Evolutionary conservation across 2,888 invertebrate genomes (phyloP), one percentile per base, ranked within the genome.

Genomic region (Microplitis deprimator): DNA sequence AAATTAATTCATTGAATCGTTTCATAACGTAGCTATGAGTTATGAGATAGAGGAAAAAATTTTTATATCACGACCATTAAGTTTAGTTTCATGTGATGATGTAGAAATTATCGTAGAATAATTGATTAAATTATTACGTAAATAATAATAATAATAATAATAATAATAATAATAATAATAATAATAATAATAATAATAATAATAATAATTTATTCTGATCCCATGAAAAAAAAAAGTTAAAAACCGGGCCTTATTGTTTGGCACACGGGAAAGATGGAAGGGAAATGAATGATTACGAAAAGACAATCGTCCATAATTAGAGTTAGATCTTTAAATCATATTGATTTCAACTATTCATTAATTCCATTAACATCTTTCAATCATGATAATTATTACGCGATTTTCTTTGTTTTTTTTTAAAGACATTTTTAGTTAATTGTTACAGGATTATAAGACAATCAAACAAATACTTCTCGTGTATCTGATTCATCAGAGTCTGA

Each of bases 391-490:
- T 40, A 16, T 40, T 17, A 59, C 20, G 20, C 50, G 50, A 62
- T 59, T 38, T 40, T 76, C 6, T 29, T 68, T 70, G 74, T 38
- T 50, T 73, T 16, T 67, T 84, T 73, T 74, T 79, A 75, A 79
- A 77, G 77, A 80, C 73, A 72, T 81, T 41, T n/a, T 40, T 5
- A 67, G 16, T 62, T 62, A 20, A 62, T n/a, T 20, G 60, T 20
- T 13, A 69, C 69, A 5, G 29, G 40, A 41, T 50, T 10, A 39
- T 5, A 59, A 13, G 59, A 29, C 2, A 60, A 62, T 77, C 40
- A 77, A 74, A 77, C 87, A 80, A 87, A 87, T 83, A 87, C 86
- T 83, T 87, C 86, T 81, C 84, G 83, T 79, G 82, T 82, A 81
- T 84, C 84, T 78, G 84, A 83, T 80, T 84, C 81, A 71, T 81